A percentile compares a stretch with the other conserved stretches of the same genome.
Evolutionary conservation across 2,888 invertebrate genomes (phyloP).

Genomic region (Mesoligia furuncula): DNA sequence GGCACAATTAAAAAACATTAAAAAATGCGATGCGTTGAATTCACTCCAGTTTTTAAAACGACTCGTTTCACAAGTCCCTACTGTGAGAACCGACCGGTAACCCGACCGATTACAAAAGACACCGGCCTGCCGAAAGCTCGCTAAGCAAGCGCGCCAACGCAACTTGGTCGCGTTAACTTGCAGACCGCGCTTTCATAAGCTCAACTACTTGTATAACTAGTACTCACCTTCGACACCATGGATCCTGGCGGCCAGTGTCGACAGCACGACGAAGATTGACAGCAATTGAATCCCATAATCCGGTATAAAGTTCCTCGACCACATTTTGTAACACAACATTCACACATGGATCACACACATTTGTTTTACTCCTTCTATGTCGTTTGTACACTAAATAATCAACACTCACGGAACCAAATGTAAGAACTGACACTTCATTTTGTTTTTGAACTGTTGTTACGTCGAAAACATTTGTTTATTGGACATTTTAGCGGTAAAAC

Average conservation of each 20-base stretch:
- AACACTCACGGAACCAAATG: constrained; percentile 90
- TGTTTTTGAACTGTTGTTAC: constrained; percentile 88
- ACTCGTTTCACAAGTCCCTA: constrained; percentile 88
- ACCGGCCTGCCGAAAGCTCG: constrained; percentile 77
- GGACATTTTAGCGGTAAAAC: constrained; percentile 90
- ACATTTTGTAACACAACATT: constrained; percentile 92
- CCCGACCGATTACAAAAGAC: constrained; percentile 77
- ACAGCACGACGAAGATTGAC: constrained; percentile 85
- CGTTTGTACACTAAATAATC: constrained; percentile 84
- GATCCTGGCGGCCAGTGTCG: constrained; percentile 86
- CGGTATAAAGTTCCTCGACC: constrained; percentile 92
- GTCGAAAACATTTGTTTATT: constrained; percentile 82
- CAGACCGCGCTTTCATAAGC: constrained; percentile 88
- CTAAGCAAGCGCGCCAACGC: constrained; percentile 72
- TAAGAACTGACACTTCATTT: constrained; percentile 90
- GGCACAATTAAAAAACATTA: constrained; percentile 86
- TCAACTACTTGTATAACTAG: constrained; percentile 78
- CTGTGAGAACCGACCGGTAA: constrained; percentile 88
- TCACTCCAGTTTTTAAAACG: constrained; percentile 90
- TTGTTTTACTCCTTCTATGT: constrained; percentile 89
- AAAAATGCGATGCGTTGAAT: constrained; percentile 87
- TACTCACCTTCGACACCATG: constrained; percentile 91
- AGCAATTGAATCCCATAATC: constrained; percentile 92
- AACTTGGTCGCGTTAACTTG: constrained; percentile 77
- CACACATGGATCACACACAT: constrained; percentile 91